A percentile compares a stretch with the other conserved stretches of the same genome.
Conservation (phyloP, 1,140 invertebrate species). For the Drosophila triauraria region DNA sequence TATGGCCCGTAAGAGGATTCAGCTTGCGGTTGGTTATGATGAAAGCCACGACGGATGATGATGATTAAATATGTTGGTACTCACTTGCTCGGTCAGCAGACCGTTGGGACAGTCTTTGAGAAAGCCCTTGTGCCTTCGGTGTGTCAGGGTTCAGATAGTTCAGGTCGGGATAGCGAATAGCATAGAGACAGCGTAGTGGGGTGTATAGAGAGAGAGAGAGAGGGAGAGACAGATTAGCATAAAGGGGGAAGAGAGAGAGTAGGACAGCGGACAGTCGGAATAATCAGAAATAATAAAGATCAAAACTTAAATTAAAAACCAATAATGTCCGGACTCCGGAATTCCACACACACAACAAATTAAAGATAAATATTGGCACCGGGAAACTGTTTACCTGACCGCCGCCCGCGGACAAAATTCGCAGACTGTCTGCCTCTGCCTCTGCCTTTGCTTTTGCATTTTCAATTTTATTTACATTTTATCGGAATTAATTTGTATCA, state of each 20-base stretch:
- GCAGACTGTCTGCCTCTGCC: constrained; percentile 8
- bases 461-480: constrained; percentile 35
- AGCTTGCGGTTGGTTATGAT: constrained; percentile 36
- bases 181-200: constrained; percentile 46
- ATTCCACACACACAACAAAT: constrained; percentile 22
- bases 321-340: constrained; percentile 27
- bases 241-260: not conserved
- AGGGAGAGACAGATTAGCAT: constrained; percentile 43
- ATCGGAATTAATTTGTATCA: constrained; percentile 22
- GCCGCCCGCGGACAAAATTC: constrained; percentile 1
- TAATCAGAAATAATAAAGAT: constrained; percentile 15
- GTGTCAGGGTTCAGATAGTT: constrained; percentile 38
- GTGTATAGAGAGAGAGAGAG: constrained; percentile 27
- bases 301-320: constrained; percentile 31
- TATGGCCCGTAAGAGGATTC: constrained; percentile 39
- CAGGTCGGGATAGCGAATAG: constrained; percentile 50
- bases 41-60: constrained; percentile 15
- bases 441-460: constrained; percentile 12
- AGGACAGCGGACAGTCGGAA: constrained; percentile 7
- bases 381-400: constrained; percentile 21
- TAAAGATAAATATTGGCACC: constrained; percentile 41
- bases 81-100: constrained; percentile 95
- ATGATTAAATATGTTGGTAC: constrained; percentile 55
- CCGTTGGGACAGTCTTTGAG: constrained; percentile 97
- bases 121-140: constrained; percentile 96